Evolutionary conservation across 2,113 vertebrate genomes (phyloP), one percentile per base, ranked within the genome.

Genomic region (Lophius piscatorius): DNA sequence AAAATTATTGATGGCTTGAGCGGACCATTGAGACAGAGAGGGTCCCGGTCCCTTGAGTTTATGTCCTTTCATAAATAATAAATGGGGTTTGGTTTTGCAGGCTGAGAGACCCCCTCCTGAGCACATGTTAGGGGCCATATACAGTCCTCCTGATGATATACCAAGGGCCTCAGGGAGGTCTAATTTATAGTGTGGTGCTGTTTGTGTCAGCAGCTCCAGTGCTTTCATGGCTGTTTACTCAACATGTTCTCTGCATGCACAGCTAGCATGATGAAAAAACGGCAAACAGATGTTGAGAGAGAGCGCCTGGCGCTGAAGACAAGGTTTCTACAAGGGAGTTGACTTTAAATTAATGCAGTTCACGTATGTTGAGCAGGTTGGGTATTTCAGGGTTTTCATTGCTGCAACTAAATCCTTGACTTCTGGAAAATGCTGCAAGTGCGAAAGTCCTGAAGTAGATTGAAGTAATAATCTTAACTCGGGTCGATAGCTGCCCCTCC

Each of bases 1-100:
- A 63, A 69, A n/a, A 61, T 71, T 77, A 84, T 83, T 67, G 67
- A 86, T 78, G 70, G 56, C 63, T 72, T 10, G 51, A 72, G 68
- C 29, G 16, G 60, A 44, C 10, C 72, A 35, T 58, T 77, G 76
- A 80, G 46, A 59, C 23, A 12, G 66, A 67, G 74, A 72, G 80
- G 78, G 72, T 83, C 83, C 78, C 76, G 59, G 63, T 87, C 86
- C 76, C 83, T 20, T 48, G 84, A 68, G 86, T 83, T 84, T 87
- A 78, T 80, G 85, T 86, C 73, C 65, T 48, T 26, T 42, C 56
- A 83, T 91, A 74, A 91, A 92, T 91, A 88, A 92, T 91, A 73
- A 70, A 90, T 88, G 21, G 34, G 66, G 66, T 88, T 90, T 90
- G 81, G 83, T 80, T 91, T 90, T 75, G 59, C 83, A 83, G 70